Evolutionary conservation across 2,888 invertebrate species (phyloP).

Genomic region (Hydriomena furcata): DNA sequence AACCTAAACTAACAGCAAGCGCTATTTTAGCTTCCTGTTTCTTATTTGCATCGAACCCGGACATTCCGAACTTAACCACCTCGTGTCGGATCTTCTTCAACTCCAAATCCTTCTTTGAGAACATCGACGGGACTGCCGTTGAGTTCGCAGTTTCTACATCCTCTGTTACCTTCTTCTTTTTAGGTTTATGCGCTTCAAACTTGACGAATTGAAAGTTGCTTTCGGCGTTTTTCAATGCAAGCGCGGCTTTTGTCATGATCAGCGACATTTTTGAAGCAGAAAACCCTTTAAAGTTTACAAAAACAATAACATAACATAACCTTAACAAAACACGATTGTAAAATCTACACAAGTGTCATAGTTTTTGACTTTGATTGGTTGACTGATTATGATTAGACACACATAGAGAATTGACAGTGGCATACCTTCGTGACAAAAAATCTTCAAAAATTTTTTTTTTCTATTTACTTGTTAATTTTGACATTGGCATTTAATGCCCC

Average conservation of each 20-base stretch:
- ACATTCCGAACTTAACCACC: slow-evolving; percentile 92
- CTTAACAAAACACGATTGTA: no score
- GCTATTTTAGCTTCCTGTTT: slow-evolving; percentile 91
- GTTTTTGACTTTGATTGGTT: no score
- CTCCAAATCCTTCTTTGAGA: slow-evolving; percentile 81
- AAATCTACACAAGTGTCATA: no score
- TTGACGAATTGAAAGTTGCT: slow-evolving; percentile 74
- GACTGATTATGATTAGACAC: no score
- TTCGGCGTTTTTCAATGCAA: slow-evolving; percentile 67
- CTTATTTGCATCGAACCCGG: slow-evolving; percentile 87
- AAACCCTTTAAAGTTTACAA: no score
- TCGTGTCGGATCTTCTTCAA: slow-evolving; percentile 91
- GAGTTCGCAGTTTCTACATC: slow-evolving; percentile 35
- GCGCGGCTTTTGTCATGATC: slow-evolving; percentile 79
- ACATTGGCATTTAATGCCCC: no score
- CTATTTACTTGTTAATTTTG: no score
- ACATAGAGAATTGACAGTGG: no score
- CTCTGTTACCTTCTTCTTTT: slow-evolving; percentile 54
- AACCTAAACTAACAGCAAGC: slow-evolving; percentile 90
- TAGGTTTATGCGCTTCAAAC: slow-evolving; percentile 80
- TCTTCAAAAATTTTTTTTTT: no score
- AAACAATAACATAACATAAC: no score
- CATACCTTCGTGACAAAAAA: no score
- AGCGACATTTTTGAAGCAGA: slow-evolving; percentile 64
- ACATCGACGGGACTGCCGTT: slow-evolving; percentile 33